phyloP scores from a whole-genome alignment of 2,113 vertebrate species.

The Phrynosoma blainvillii region DNA sequence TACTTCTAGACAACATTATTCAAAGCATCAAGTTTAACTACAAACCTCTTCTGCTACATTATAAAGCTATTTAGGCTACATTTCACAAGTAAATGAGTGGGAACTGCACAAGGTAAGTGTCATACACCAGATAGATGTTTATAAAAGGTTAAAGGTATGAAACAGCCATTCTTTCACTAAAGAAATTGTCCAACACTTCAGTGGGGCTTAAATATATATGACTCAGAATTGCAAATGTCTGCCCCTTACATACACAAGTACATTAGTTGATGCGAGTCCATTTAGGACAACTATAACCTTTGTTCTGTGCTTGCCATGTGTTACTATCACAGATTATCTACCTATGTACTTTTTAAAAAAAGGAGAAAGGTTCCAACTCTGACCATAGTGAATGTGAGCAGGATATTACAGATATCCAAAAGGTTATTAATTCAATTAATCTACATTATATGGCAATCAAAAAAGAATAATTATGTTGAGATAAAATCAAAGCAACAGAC shows the following conservation, averaged over 20 bases:
- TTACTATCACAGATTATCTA: not conserved
- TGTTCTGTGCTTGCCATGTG: not conserved
- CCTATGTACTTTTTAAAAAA: not conserved
- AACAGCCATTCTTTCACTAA: not conserved
- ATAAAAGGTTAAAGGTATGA: not conserved
- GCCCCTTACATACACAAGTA: not conserved
- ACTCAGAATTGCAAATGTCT: not conserved
- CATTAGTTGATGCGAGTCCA: not conserved
- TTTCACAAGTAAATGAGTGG: not conserved
- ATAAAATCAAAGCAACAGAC: not conserved
- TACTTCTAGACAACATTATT: not conserved
- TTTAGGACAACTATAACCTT: not conserved
- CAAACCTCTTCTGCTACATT: not conserved
- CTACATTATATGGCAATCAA: not conserved
- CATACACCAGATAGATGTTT: not conserved
- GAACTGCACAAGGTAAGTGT: not conserved
- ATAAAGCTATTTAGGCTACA: not conserved
- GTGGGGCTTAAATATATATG: not conserved
- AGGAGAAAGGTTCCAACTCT: not conserved
- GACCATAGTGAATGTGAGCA: not conserved
- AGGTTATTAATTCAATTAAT: not conserved
- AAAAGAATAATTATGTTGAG: not conserved
- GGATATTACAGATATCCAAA: not conserved
- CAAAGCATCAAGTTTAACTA: not conserved
- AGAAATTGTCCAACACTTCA: not conserved